Evolutionary conservation across 2,797 vertebrate species (phyloP).

Genomic region (Myotis findleyi): DNA sequence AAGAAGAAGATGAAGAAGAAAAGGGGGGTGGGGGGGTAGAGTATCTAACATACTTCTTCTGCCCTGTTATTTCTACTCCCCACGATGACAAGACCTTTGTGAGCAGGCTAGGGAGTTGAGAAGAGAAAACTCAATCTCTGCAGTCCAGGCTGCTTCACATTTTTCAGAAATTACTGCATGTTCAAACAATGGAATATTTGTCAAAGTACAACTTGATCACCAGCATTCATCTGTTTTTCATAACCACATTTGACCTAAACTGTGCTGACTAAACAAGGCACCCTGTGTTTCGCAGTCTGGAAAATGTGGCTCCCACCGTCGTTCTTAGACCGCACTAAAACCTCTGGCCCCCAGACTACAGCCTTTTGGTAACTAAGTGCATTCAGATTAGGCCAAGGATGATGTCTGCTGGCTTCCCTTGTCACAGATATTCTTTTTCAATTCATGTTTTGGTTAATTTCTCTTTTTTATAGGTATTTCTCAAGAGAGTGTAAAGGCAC

Average conservation of each 20-base stretch:
- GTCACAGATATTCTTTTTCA: constrained; percentile 61
- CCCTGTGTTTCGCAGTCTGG: constrained; percentile 86
- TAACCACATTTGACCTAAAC: constrained; percentile 85
- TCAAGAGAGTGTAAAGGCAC: not conserved
- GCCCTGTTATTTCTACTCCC: constrained; percentile 78
- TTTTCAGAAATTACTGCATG: constrained; percentile 80
- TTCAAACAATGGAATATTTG: constrained; percentile 87
- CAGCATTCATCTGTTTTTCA: constrained; percentile 88
- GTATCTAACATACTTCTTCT: constrained; percentile 63
- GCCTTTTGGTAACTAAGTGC: constrained; percentile 70
- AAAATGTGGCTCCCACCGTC: constrained; percentile 76
- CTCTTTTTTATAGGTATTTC: constrained; percentile 53
- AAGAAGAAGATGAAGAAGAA: not conserved
- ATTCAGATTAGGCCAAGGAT: constrained; percentile 77
- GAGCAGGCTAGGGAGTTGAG: constrained; percentile 60
- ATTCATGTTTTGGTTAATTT: constrained; percentile 60
- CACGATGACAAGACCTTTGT: constrained; percentile 64
- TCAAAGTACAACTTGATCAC: constrained; percentile 86
- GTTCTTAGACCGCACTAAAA: constrained; percentile 76
- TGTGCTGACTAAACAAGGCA: constrained; percentile 85
- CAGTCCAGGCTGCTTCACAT: constrained; percentile 72
- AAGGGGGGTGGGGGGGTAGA: not conserved
- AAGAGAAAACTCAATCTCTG: constrained; percentile 74
- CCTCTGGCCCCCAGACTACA: constrained; percentile 69
- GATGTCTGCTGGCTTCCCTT: constrained; percentile 78